Base-by-base conservation (phyloP, 2,797 vertebrate species). In the Tolypeutes matacus region DNA sequence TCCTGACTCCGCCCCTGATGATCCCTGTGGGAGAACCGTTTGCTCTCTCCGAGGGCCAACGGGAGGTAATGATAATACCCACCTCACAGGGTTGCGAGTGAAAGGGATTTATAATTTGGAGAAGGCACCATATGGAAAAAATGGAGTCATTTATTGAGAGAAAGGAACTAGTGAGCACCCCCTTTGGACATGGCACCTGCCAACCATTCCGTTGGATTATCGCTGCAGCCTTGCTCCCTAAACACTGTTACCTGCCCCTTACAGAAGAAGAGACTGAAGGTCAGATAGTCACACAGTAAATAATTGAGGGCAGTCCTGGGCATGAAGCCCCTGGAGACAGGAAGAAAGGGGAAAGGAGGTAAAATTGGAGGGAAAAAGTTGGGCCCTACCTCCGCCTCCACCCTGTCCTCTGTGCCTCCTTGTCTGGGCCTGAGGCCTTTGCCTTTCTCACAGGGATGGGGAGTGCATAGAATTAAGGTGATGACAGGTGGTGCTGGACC, bases 171-270 rank as follows among this genome's bases (percentile, higher is more conserved):
- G 42, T 56, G 64, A 75, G 46, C 67, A 39, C 27, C 36, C 27
- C n/a, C 20, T 81, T 72, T 53, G 64, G 65, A 72, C 60, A 20
- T 58, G 76, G 62, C 82, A 92, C 81, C 96, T 76, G 36, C 76
- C 89, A 49, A 12, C 39, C n/a, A 17, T 27, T 27, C 58, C 78
- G 10, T 0, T 17, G 62, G 36, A 62, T 67, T 36, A 46, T 8
- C 77, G 14, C 34, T 27, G 80, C 29, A 25, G 42, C 27, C 34
- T 53, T n/a, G 70, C 72, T 67, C 49, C 18, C 29, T 46, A 15
- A 25, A 34, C 15, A 17, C 21, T 80, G 21, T 31, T 64, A 51
- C 51, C 25, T 51, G 42, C 39, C 58, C 34, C 92, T 75, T 14
- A 14, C 14, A 25, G 34, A 81, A n/a, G 64, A 91, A 42, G 73